Evolutionary conservation across 1,140 invertebrate genomes (phyloP).

Genomic region (Dufourea novaeangliae): DNA sequence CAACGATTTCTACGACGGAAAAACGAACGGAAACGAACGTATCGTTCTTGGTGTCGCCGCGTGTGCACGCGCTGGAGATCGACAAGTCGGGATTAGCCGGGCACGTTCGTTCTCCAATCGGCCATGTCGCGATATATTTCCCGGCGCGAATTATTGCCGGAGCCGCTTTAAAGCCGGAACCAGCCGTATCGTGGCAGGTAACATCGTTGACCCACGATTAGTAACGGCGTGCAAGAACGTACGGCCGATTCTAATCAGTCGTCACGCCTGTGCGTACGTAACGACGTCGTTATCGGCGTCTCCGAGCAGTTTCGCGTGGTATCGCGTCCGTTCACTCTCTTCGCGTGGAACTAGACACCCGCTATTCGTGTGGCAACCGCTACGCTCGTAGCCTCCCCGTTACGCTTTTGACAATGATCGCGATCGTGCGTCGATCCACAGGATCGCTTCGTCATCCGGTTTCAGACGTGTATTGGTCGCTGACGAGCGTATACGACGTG

Average conservation of each 20-base stretch:
- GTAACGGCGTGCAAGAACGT: constrained; percentile 60
- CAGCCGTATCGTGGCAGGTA: constrained; percentile 45
- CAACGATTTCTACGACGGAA: background rate
- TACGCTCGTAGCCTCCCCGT: constrained; percentile 32
- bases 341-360: background rate
- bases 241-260: constrained; percentile 67
- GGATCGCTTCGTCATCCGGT: constrained; percentile 58
- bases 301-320: constrained; percentile 42
- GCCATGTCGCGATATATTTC: constrained; percentile 45
- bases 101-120: constrained; percentile 21
- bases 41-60: background rate
- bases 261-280: constrained; percentile 64
- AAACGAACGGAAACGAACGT: background rate
- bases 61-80: constrained; percentile 11
- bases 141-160: constrained; percentile 34
- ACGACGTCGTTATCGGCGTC: constrained; percentile 67
- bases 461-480: background rate
- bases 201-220: constrained; percentile 67
- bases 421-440: constrained; percentile 59
- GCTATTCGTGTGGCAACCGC: background rate
- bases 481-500: constrained; percentile 43
- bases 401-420: constrained; percentile 58
- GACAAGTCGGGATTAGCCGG: constrained; percentile 39
- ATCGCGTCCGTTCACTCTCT: constrained; percentile 16
- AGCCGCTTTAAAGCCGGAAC: constrained; percentile 31